phyloP scores from a whole-genome alignment of 2,113 vertebrate species.

The Noctilio leporinus region DNA sequence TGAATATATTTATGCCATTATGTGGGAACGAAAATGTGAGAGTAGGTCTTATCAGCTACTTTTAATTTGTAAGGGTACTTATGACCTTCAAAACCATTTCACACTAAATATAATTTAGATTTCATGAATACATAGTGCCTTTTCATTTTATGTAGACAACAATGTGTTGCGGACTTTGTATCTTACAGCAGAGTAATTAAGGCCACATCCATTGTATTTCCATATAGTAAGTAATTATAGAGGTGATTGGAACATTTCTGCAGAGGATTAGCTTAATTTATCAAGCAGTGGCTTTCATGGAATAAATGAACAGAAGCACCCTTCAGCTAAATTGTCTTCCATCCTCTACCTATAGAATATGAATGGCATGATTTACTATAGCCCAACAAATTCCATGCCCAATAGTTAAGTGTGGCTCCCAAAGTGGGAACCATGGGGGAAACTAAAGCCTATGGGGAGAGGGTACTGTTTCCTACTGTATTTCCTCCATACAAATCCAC shows the following conservation, averaged over 20 bases:
- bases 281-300: conserved; percentile 33
- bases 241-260: conserved; percentile 48
- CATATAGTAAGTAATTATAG: conserved; percentile 63
- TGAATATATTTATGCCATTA: neutral
- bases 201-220: neutral
- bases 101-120: conserved; percentile 28
- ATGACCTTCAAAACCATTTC: conserved; percentile 45
- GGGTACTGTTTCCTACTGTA: neutral
- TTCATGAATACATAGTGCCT: neutral
- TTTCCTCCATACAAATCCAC: neutral
- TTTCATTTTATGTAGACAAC: conserved; percentile 34
- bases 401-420: neutral
- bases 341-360: neutral
- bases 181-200: conserved; percentile 58
- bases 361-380: neutral
- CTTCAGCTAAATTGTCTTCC: neutral
- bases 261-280: conserved; percentile 56
- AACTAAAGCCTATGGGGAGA: neutral
- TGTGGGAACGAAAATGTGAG: neutral
- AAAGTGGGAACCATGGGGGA: neutral
- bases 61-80: conserved; percentile 38
- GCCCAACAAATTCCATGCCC: neutral
- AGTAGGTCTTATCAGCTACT: neutral
- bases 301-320: conserved; percentile 54
- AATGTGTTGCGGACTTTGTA: neutral